Conservation (phyloP, 1,140 invertebrate genomes). For the Venturia canescens region DNA sequence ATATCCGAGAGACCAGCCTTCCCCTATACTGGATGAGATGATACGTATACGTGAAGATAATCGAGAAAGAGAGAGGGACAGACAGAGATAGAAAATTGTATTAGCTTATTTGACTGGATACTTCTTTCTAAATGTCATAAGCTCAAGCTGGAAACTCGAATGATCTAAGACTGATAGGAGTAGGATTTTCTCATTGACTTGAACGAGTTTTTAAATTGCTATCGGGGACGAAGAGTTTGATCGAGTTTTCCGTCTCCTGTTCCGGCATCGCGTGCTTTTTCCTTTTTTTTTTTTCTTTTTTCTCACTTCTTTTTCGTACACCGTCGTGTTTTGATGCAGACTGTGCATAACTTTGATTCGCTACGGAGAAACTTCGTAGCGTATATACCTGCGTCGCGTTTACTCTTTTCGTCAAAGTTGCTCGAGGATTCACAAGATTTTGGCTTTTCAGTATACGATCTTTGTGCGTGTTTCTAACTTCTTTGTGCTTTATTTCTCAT, state of each 20-base stretch:
- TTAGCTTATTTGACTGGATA: background rate
- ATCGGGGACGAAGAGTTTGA: constrained; percentile 37
- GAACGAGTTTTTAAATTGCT: constrained; percentile 39
- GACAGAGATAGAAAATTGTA: constrained; percentile 30
- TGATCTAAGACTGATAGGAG: background rate
- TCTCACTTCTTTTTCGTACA: background rate
- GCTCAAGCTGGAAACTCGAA: constrained; percentile 15
- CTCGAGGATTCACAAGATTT: too few species aligned
- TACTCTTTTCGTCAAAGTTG: too few species aligned
- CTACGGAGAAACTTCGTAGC: too few species aligned
- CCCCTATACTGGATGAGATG: background rate
- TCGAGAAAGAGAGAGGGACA: constrained; percentile 38
- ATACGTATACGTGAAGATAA: background rate
- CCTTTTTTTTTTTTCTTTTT: background rate
- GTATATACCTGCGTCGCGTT: too few species aligned
- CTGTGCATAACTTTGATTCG: too few species aligned
- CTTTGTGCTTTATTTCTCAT: too few species aligned
- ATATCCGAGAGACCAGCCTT: constrained; percentile 9
- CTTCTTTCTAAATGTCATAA: constrained; percentile 46
- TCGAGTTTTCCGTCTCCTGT: constrained; percentile 32
- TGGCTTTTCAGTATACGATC: too few species aligned
- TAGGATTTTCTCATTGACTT: constrained; percentile 51
- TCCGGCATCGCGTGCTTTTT: background rate
- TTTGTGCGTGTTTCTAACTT: too few species aligned
- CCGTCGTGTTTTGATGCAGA: too few species aligned